Percentiles rank a stretch among this genome's conserved stretches.
Evolutionary conservation across 2,797 vertebrate genomes (phyloP).

Genomic region (Borostomias antarcticus): DNA sequence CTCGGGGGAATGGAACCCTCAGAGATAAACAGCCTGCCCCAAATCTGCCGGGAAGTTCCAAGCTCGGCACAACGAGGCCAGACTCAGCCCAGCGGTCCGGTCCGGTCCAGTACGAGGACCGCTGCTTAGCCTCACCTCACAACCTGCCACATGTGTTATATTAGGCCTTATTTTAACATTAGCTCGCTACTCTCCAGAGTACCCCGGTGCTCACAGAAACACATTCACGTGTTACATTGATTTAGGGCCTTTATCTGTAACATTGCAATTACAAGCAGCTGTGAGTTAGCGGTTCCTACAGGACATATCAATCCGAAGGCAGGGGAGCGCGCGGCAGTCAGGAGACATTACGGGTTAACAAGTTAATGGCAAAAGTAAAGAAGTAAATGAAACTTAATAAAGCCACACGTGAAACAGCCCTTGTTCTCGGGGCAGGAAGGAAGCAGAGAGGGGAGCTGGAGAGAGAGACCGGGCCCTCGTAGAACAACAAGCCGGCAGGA

Average conservation of each 20-base stretch:
- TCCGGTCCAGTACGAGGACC: background rate
- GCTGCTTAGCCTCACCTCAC: background rate
- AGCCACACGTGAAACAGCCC: constrained; percentile 22
- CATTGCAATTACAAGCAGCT: constrained; percentile 54
- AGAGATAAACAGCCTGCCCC: background rate
- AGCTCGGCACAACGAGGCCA: background rate
- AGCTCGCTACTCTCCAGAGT: constrained; percentile 39
- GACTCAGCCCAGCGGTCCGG: background rate
- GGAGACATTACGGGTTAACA: constrained; percentile 43
- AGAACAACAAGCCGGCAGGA: constrained; percentile 47
- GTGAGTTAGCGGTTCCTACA: constrained; percentile 36
- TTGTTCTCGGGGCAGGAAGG: constrained; percentile 31
- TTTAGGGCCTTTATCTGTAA: constrained; percentile 53
- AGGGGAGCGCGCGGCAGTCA: constrained; percentile 10
- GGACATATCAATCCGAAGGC: constrained; percentile 26
- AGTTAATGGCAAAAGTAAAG: constrained; percentile 47
- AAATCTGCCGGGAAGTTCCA: background rate
- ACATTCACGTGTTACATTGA: constrained; percentile 44
- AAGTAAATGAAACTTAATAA: constrained; percentile 31
- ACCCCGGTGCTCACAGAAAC: constrained; percentile 40
- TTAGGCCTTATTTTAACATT: constrained; percentile 44
- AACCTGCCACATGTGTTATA: constrained; percentile 37
- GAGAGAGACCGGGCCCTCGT: background rate
- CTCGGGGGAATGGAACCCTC: background rate
- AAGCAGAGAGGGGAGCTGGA: constrained; percentile 16